phyloP scores from a whole-genome alignment of 1,140 invertebrate genomes.

The Drosophila lacertosa region DNA sequence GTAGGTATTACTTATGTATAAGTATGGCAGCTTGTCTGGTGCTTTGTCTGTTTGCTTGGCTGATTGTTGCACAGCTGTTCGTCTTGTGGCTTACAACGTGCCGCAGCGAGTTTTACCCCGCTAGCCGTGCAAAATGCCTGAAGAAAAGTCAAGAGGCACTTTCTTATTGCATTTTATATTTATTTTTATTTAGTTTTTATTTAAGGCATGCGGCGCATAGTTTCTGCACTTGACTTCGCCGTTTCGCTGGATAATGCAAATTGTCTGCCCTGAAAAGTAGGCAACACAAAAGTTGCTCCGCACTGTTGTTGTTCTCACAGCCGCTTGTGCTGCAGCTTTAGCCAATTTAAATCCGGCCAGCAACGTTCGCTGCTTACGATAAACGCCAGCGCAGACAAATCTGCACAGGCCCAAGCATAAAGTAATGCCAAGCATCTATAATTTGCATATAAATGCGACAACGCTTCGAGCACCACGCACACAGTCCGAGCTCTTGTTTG shows the following conservation, averaged over 20 bases:
- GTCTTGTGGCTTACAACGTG: slow-evolving; percentile 46
- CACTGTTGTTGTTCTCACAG: neutral
- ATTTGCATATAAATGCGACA: slow-evolving; percentile 81
- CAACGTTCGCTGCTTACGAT: slow-evolving; percentile 64
- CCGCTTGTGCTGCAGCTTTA: slow-evolving; percentile 23
- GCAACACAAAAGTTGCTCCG: slow-evolving; percentile 28
- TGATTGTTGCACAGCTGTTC: slow-evolving; percentile 64
- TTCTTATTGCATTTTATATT: too few species aligned
- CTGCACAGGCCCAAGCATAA: slow-evolving; percentile 46
- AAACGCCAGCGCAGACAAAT: slow-evolving; percentile 76
- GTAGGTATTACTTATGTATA: slow-evolving; percentile 28
- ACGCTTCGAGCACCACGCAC: slow-evolving; percentile 52
- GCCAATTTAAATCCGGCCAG: slow-evolving; percentile 61
- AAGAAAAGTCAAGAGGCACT: slow-evolving; percentile 59
- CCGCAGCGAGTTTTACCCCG: slow-evolving; percentile 16
- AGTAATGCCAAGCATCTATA: slow-evolving; percentile 75
- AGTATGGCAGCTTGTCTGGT: slow-evolving; percentile 14
- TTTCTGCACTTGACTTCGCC: slow-evolving; percentile 17
- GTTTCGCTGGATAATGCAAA: slow-evolving; percentile 48
- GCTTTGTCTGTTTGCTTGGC: slow-evolving; percentile 41
- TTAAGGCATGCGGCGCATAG: slow-evolving; percentile 18
- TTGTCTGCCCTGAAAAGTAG: slow-evolving; percentile 24
- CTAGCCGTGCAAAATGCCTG: slow-evolving; percentile 52
- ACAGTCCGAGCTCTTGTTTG: slow-evolving; percentile 46
- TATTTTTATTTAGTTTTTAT: slow-evolving; percentile 1